Evolutionary conservation across 2,797 vertebrate species (phyloP), one percentile per base, ranked within the genome.

Genomic region (Malurus splendens): DNA sequence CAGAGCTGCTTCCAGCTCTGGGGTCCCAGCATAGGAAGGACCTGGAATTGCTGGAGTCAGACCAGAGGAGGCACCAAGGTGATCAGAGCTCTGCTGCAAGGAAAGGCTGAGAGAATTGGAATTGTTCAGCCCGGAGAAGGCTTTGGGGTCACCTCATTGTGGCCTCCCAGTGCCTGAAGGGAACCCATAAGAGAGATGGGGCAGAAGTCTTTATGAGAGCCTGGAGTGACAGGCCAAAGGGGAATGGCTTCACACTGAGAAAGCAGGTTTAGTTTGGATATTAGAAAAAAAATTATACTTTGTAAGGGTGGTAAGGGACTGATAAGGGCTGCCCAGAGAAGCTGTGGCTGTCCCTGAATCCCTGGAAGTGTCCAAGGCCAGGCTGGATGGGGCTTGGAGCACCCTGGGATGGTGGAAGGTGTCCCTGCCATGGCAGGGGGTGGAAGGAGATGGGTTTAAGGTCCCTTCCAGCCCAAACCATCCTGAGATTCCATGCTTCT

Each of bases 21-120:
- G 45, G 12, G 1, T 2, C 2, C 52, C 59, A 47, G 83, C 14
- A 22, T 30, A 16, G 25, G 30, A 23, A 5, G 18, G 12, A 52
- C 0, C 1, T 27, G 52, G 54, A 67, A 7, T 14, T 59, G 47
- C n/a, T 48, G 36, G 15, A 32, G 13, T 0, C 0, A 55, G 1
- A 8, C n/a, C 61, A 74, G 36, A 67, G n/a, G 23, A 42, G 36
- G 1, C 41, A 55, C 7, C 19, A 68, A 1, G 38, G 27, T 6
- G 38, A n/a, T 5, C n/a, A 67, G n/a, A 55, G 1, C 36, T 50
- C 23, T 62, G 7, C 55, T 19, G 4, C 0, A 9, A 55, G 54
- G 22, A 73, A 47, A 73, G 30, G 22, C 15, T 66, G 33, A 2
- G 25, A 54, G 3, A 60, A 2, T 0, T n/a, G 33, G n/a, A 9